Conservation (phyloP, 2,888 invertebrate species). For the Globia sparganii region DNA sequence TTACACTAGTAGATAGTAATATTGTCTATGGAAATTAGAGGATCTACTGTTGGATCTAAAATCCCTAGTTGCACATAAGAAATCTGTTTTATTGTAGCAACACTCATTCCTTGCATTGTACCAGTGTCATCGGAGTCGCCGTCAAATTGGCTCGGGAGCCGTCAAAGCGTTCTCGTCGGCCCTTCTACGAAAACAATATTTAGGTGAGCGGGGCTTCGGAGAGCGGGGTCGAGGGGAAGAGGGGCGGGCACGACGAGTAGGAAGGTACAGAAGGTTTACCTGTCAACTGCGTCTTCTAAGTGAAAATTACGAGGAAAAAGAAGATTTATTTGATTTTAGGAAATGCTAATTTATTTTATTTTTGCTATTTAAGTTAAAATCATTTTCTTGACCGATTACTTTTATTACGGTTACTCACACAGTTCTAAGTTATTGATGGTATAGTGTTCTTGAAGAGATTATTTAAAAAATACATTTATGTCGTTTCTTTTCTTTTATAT, state of each 20-base stretch:
- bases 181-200: slow-evolving; percentile 65
- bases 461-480: no score
- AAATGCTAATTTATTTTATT: no score
- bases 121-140: slow-evolving; percentile 38
- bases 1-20: no score
- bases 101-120: slow-evolving; percentile 34
- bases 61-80: not conserved
- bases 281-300: not conserved
- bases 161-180: slow-evolving; percentile 57
- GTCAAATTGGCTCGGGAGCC: slow-evolving; percentile 30
- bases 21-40: no score
- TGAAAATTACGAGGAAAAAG: not conserved
- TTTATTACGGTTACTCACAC: no score
- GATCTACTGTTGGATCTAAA: no score
- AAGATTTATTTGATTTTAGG: not conserved
- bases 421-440: no score
- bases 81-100: slow-evolving; percentile 5
- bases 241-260: not conserved
- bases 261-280: slow-evolving; percentile 30
- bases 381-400: no score
- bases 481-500: no score
- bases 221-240: slow-evolving; percentile 17
- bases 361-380: no score
- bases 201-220: slow-evolving; percentile 60
- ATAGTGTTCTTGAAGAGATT: no score